A percentile compares a stretch with the other conserved stretches of the same genome.
These are phyloP conservation scores for Doryteuthis pealeii DNA, from an alignment of 1,140 invertebrate genomes.

Conservation along the genomic window DNA sequence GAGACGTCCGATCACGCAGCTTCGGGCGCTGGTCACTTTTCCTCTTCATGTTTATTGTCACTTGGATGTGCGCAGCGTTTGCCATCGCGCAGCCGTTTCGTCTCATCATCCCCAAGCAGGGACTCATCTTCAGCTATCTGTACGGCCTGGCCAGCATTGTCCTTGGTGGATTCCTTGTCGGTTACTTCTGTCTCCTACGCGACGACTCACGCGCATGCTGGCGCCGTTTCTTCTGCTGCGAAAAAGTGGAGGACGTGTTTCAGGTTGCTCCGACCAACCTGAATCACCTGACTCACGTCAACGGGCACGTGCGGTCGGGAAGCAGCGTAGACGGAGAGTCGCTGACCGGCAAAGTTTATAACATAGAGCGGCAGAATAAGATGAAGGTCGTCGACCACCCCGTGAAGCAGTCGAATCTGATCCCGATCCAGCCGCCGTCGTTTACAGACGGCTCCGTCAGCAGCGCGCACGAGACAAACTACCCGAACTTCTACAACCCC, in stretches of 20 bases:
- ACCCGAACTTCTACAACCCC: constrained; percentile 82
- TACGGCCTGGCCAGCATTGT: constrained; percentile 73
- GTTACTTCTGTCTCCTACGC: constrained; percentile 82
- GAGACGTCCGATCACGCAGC: constrained; percentile 76
- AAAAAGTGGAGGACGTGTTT: constrained; percentile 34
- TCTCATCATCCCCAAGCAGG: constrained; percentile 70
- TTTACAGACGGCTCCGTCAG: constrained; percentile 44
- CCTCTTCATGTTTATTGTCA: constrained; percentile 74
- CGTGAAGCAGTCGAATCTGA: constrained; percentile 52
- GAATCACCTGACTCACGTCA: constrained; percentile 34
- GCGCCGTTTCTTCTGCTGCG: constrained; percentile 48
- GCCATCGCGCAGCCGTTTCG: constrained; percentile 56
- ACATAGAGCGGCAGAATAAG: constrained; percentile 42
- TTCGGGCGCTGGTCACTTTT: constrained; percentile 76
- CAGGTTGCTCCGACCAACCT: constrained; percentile 13
- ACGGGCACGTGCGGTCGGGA: constrained; percentile 48
- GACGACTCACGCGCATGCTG: constrained; percentile 71
- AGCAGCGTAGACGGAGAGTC: constrained; percentile 37
- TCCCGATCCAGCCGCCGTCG: constrained; percentile 50
- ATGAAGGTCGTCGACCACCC: constrained; percentile 20
- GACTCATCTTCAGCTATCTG: constrained; percentile 76
- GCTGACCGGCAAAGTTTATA: constrained; percentile 36
- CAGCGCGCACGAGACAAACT: constrained; percentile 64
- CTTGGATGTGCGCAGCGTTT: constrained; percentile 75
- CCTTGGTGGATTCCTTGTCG: constrained; percentile 79